Evolutionary conservation across 2,888 invertebrate species (phyloP), one percentile per base, ranked within the genome.

Genomic region (Dendrolimus pini): DNA sequence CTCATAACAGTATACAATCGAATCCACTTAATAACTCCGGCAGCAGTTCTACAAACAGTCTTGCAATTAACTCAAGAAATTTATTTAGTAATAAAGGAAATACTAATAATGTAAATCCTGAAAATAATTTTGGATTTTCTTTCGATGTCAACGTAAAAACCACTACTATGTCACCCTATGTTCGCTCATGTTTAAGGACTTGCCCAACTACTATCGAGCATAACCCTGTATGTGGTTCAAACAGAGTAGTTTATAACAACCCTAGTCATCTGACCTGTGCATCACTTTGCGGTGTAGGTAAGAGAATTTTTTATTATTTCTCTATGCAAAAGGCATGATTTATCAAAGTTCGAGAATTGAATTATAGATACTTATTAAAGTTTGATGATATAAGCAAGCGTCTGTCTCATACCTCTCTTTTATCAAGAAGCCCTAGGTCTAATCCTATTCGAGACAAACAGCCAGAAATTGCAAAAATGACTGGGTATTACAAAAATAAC

Each of bases 261-360:
- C 9, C 54, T 52, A 6, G 47, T 10, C 13, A 41, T 10, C n/a
- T 59, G 14, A 8, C 12, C 2, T 68, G 67, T 57, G 67, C 67
- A 8, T 58, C 59, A 56, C 13, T 55, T 55, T 69, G 68, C 57
- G 68, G 68, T 55, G 55, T 62, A 47, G 61, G 68, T 69, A 59
- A 65, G 67, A 30, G 30, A 30, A 30, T 3, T 30, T 30, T 30
- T 30, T 6, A 30, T 6, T 30, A 6, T 30, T 30, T 30, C 30
- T 30, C 0, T 30, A 30, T 3, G 30, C 30, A 30, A 30, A 30
- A 30, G 30, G 30, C 30, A 30, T 6, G 30, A 30, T 30, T 30
- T 30, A 30, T 30, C 30, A 55, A 56, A 57, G 56, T 62, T 9
- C 54, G 54, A 56, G 60, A 61, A 52, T 61, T 61, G n/a, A 30